Conservation (phyloP, 1,140 invertebrate genomes). For the Littorina saxatilis region DNA sequence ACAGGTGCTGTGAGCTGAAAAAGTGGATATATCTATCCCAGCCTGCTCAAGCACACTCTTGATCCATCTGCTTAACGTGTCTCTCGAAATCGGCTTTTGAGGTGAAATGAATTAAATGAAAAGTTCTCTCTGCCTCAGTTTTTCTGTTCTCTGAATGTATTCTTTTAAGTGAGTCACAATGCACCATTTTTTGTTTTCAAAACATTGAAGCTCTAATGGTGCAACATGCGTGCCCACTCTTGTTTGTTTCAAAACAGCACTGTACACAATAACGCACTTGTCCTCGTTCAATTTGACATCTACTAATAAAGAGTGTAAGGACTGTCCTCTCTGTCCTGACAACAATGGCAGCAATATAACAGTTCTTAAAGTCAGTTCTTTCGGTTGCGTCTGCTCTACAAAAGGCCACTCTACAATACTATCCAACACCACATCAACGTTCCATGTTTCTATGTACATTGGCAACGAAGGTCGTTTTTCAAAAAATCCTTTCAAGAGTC, state of each 20-base stretch:
- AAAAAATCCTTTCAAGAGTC: conserved; percentile 37
- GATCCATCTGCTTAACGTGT: not conserved
- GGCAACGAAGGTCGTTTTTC: conserved; percentile 26
- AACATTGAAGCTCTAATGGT: not conserved
- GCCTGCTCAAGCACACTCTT: not conserved
- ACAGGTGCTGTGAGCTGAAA: not conserved
- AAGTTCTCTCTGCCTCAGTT: not conserved
- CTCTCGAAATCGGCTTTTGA: not conserved
- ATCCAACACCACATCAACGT: conserved; percentile 28
- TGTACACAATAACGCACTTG: not conserved
- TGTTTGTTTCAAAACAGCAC: not conserved
- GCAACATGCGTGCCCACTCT: too few relatives aligned
- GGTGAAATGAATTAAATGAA: not conserved
- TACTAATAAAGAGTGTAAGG: not conserved
- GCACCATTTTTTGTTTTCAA: not conserved
- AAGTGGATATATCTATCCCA: not conserved
- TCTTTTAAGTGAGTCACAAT: not conserved
- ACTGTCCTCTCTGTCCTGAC: conserved; percentile 42
- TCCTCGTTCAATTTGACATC: not conserved
- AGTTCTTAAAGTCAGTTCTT: conserved; percentile 28
- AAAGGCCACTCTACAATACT: not conserved
- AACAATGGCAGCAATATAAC: conserved; percentile 39
- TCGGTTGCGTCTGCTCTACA: not conserved
- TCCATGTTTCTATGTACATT: conserved; percentile 34
- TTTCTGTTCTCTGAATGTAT: not conserved